Conservation (phyloP, 1,140 invertebrate species). For the Anthonomus grandis region DNA sequence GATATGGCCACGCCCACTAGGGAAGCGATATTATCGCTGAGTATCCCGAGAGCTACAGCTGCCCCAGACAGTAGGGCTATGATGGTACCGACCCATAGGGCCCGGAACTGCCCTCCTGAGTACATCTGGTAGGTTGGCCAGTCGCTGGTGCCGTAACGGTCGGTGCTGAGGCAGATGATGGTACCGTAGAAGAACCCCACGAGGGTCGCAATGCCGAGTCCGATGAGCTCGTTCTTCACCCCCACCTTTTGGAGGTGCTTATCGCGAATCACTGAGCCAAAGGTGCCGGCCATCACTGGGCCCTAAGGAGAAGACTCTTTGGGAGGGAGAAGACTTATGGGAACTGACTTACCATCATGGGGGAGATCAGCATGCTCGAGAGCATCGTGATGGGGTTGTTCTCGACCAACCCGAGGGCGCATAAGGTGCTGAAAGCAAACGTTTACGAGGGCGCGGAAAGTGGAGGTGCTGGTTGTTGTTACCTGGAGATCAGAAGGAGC, state of each 20-base stretch:
- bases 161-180: constrained; percentile 54
- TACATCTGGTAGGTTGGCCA: constrained; percentile 71
- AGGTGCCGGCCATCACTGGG: constrained; percentile 70
- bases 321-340: neutral
- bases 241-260: constrained; percentile 58
- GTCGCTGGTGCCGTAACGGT: constrained; percentile 56
- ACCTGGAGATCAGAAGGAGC: constrained; percentile 66
- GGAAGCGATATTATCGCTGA: constrained; percentile 70
- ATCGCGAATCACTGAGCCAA: constrained; percentile 68
- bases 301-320: constrained; percentile 55
- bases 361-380: constrained; percentile 76
- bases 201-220: constrained; percentile 58
- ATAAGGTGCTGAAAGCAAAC: constrained; percentile 50
- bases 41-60: constrained; percentile 69
- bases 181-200: constrained; percentile 70
- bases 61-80: constrained; percentile 71
- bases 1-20: constrained; percentile 79
- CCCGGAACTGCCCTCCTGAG: constrained; percentile 60
- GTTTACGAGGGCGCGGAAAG: no score
- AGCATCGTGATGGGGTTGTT: constrained; percentile 71
- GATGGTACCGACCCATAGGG: constrained; percentile 64
- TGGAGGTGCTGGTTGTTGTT: no score
- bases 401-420: constrained; percentile 71
- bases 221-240: constrained; percentile 62
- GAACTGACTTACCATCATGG: constrained; percentile 62